These are phyloP conservation scores for Dichetophora obliterata DNA, from an alignment of 2,888 invertebrate species.

Conservation along the genomic window DNA sequence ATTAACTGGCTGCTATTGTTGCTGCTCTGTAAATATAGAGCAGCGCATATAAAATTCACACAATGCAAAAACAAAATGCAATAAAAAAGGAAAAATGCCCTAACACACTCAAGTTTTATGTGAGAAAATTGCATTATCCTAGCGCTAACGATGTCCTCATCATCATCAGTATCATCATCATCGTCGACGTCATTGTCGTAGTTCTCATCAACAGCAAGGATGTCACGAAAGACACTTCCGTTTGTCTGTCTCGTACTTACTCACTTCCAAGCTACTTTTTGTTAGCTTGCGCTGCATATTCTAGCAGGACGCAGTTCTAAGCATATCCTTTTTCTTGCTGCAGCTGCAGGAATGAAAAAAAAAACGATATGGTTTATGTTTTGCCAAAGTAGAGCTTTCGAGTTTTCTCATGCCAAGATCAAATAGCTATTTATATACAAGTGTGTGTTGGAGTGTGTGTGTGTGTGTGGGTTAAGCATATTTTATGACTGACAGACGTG, in stretches of 20 bases:
- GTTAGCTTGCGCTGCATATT: neutral
- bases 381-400: neutral
- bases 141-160: slow-evolving; percentile 28
- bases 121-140: slow-evolving; percentile 44
- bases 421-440: neutral
- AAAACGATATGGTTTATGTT: slow-evolving; percentile 3
- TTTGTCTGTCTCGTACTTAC: neutral
- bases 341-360: neutral
- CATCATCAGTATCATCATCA: neutral
- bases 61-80: neutral
- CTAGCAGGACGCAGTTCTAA: slow-evolving; percentile 1
- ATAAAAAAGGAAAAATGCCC: neutral
- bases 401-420: neutral
- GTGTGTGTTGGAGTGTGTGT: too few species aligned
- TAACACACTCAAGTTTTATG: slow-evolving; percentile 32
- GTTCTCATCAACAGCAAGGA: neutral
- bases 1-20: neutral
- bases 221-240: slow-evolving; percentile 25
- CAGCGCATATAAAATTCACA: neutral
- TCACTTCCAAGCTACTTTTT: neutral
- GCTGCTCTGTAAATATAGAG: neutral
- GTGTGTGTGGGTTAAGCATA: neutral
- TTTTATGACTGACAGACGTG: slow-evolving; percentile 20
- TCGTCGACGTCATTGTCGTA: neutral
- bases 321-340: neutral